Evolutionary conservation across 23 tunicate genomes (phyloP).

Genomic region (Ascidia mentula): DNA sequence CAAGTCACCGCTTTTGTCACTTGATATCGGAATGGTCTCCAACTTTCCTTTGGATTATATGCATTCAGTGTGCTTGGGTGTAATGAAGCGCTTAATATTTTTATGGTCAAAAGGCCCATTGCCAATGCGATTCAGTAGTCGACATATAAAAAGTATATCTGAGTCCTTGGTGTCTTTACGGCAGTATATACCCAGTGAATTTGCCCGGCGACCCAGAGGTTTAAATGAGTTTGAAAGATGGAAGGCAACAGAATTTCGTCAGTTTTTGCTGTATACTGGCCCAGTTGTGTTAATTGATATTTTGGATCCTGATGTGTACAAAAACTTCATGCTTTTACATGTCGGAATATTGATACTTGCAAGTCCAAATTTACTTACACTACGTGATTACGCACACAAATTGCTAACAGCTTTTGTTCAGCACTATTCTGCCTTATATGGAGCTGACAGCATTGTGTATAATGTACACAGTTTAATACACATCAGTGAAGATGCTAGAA

Average conservation of each 20-base stretch:
- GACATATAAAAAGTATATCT: slow-evolving; percentile 28
- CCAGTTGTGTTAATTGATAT: slow-evolving; percentile 15
- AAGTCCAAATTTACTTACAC: background rate
- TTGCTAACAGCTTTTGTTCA: slow-evolving; percentile 14
- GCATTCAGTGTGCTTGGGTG: slow-evolving; percentile 45
- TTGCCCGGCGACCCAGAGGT: slow-evolving; percentile 35
- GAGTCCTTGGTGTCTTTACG: background rate
- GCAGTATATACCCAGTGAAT: slow-evolving; percentile 25
- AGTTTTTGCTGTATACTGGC: slow-evolving; percentile 37
- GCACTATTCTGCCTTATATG: slow-evolving; percentile 19
- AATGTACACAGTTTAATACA: slow-evolving; percentile 41
- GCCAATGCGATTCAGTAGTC: background rate
- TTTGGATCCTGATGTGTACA: slow-evolving; percentile 15
- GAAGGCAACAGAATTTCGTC: slow-evolving; percentile 49
- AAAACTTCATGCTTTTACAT: slow-evolving; percentile 38
- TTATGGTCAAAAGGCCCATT: slow-evolving; percentile 24
- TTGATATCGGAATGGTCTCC: slow-evolving; percentile 35
- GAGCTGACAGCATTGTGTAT: slow-evolving; percentile 15
- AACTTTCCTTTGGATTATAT: slow-evolving; percentile 42
- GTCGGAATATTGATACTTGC: slow-evolving; percentile 21
- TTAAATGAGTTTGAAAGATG: slow-evolving; percentile 40
- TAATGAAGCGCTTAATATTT: slow-evolving; percentile 17
- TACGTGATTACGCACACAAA: slow-evolving; percentile 24
- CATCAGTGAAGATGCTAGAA: slow-evolving; percentile 28
- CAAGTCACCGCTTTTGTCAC: slow-evolving; percentile 12